Base-by-base conservation (phyloP, 2,113 vertebrate genomes). In the Pomatorhinus ruficollis region DNA sequence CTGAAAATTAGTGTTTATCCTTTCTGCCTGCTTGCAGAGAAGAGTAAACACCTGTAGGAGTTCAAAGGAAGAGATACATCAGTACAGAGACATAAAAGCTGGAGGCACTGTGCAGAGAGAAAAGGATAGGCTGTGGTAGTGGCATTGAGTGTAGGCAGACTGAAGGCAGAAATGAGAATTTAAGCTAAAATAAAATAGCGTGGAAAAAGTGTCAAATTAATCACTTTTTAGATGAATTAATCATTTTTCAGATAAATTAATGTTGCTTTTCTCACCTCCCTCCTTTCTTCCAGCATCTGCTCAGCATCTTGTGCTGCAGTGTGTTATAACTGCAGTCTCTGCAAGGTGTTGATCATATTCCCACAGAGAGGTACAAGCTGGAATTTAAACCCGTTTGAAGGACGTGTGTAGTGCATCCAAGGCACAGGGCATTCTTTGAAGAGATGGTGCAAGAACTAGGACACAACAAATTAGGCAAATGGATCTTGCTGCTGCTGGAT, bases 271-370 rank as follows among this genome's bases (percentile, higher is more conserved):
- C 14, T 57, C 59, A 40, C 49, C 25, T 69, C 8, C 8, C 13
- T 30, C 8, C 13, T 83, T 68, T 37, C 7, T 57, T 83, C 59
- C 56, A n/a, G 35, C 12, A 30, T 30, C 60, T 78, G n/a, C 27
- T 5, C 14, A n/a, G 65, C 7, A 1, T 54, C 47, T n/a, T 59
- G 39, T 12, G 4, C 60, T 76, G 49, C 37, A 30, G 18, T 10
- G 23, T 66, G 23, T 45, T 69, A 0, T 3, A 54, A 28, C 39
- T 81, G 11, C 42, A 28, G 16, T 28, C 47, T 35, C 28, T 61
- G 15, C 0, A 0, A 79, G 63, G 50, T 27, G 39, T 33, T 82
- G 24, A 21, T n/a, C 0, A 0, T 13, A 8, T 59, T 87, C 16
- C 39, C 21, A 12, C 9, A 20, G 33, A 12, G 23, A 83, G 4